Percentiles rank a stretch among this genome's conserved stretches.
Conservation (phyloP, 2,797 vertebrate species). For the Schizopygopsis pylzovi region DNA sequence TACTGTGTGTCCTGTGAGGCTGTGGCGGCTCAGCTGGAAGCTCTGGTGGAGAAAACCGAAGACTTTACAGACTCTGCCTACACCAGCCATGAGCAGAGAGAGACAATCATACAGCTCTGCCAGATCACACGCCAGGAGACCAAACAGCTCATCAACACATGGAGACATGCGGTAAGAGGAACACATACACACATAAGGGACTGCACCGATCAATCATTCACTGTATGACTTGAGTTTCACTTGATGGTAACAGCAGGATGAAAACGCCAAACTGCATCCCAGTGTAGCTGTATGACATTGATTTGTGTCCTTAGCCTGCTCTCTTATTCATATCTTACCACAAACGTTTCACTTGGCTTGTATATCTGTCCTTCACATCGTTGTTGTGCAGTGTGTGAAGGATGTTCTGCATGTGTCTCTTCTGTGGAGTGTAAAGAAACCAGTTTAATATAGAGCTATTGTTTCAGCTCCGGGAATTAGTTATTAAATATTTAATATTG, state of each 20-base stretch:
- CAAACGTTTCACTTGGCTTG: background rate
- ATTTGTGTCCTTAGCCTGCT: background rate
- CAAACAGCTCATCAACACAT: slow-evolving; percentile 88
- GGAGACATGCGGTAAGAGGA: slow-evolving; percentile 87
- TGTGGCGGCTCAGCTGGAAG: slow-evolving; percentile 85
- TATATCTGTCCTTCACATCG: background rate
- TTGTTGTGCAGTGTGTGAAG: slow-evolving; percentile 6
- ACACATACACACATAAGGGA: slow-evolving; percentile 24
- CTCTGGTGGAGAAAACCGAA: slow-evolving; percentile 90
- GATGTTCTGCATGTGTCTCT: background rate
- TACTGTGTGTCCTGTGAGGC: slow-evolving; percentile 85
- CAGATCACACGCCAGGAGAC: slow-evolving; percentile 87
- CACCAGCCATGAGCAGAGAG: slow-evolving; percentile 95
- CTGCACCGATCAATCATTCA: background rate
- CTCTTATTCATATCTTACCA: background rate
- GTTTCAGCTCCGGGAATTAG: too few species aligned
- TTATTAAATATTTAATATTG: too few species aligned
- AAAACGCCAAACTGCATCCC: background rate
- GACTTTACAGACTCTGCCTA: slow-evolving; percentile 98
- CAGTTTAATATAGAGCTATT: too few species aligned
- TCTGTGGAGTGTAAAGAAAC: too few species aligned
- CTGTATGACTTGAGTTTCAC: background rate
- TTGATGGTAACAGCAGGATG: background rate
- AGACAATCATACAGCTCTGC: slow-evolving; percentile 90
- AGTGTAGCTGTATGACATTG: background rate